Base-by-base conservation (phyloP, 2,113 vertebrate genomes). In the Muntiacus reevesi region DNA sequence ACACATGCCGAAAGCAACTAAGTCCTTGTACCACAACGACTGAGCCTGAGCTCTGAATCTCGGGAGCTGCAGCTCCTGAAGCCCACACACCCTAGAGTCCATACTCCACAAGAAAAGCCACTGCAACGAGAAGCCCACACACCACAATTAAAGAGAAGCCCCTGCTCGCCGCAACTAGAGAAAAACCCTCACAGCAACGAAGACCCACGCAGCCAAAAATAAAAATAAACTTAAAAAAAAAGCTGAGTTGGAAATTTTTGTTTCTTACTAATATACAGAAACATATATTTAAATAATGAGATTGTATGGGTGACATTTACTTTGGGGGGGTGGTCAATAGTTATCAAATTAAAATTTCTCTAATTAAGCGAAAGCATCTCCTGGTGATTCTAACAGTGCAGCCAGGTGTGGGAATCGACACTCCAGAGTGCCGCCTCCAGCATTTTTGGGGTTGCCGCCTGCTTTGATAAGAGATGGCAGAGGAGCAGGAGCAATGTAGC, bases 261-360 rank as follows among this genome's bases (percentile, higher is more conserved):
- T 52, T 86, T 78, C 16, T 94, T 62, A 52, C 54, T 94, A 85
- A 62, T 30, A 84, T 14, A 59, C 55, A 78, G 43, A 87, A 79
- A 79, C 50, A 52, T n/a, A 57, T 71, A 88, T 96, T 67, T 79
- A 95, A 97, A 79, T 89, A 92, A 21, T 87, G 71, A 71, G 40
- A 43, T 43, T 82, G 13, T 28, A 28, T 89, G 62, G 93, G 36
- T 95, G 86, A 23, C 47, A 85, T 97, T 96, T 89, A 94, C 30
- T 57, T 95, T 96, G 16, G 45, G 6, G 33, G 8, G 71, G 5
- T 6, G 17, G 27, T 40, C 40, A 74, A 52, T 11, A 54, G 47
- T 40, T 91, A 86, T 50, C 85, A 83, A 94, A 88, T 97, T 83
- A 78, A 93, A 54, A 30, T 84, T 94, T 82, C 84, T 92, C 89